Conservation (phyloP, 2,797 vertebrate species). For the Rachycentron canadum region DNA sequence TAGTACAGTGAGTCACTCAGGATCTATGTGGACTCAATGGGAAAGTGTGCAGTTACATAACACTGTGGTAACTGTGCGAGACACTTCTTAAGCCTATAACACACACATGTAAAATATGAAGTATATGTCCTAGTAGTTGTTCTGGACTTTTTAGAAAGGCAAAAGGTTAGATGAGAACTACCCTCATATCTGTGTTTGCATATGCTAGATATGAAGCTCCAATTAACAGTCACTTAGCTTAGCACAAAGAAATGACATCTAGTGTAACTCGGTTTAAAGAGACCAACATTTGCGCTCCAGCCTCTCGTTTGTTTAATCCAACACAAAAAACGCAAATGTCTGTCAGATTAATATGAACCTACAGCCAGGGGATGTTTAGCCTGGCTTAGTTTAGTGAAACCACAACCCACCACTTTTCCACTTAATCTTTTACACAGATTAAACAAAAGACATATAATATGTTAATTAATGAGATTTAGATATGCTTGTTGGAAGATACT, state of each 20-base stretch:
- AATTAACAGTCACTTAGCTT: neutral
- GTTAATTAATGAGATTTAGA: neutral
- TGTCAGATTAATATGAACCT: neutral
- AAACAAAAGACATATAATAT: neutral
- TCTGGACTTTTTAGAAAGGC: neutral
- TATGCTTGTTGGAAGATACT: too few species aligned
- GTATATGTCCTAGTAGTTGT: neutral
- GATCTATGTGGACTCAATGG: slow-evolving; percentile 25
- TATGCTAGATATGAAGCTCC: neutral
- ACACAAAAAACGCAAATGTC: too few species aligned
- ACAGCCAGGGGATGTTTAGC: neutral
- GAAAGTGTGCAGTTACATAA: slow-evolving; percentile 41
- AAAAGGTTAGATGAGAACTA: neutral
- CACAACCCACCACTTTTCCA: neutral
- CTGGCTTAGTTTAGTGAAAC: neutral
- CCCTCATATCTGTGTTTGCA: neutral
- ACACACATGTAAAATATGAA: slow-evolving; percentile 11
- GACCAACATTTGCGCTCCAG: too few species aligned
- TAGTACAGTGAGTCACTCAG: slow-evolving; percentile 24
- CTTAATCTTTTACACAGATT: neutral
- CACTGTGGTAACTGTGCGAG: neutral
- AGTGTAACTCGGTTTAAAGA: neutral
- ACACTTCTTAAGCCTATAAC: neutral
- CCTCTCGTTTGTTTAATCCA: neutral
- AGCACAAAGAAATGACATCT: neutral